Evolutionary conservation across 2,797 vertebrate genomes (phyloP).

Genomic region (Octomys mimax): DNA sequence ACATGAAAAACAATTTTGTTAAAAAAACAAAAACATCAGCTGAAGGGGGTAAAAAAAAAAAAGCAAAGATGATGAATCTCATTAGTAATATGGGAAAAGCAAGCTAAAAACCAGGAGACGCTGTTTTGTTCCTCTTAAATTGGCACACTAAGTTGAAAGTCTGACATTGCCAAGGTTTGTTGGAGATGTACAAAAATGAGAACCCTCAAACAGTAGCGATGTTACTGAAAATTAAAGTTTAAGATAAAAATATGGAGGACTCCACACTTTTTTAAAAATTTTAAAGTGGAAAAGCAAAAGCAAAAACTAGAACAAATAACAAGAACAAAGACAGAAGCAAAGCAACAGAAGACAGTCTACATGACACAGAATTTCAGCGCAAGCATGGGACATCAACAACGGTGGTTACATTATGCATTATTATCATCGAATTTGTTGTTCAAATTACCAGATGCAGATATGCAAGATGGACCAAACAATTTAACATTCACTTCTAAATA

Average conservation of each 20-base stretch:
- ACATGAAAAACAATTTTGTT: neutral
- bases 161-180: neutral
- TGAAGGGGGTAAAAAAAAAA: no score
- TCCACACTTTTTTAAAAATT: no score
- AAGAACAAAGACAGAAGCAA: no score
- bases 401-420: no score
- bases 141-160: neutral
- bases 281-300: no score
- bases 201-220: fast-evolving
- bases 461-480: no score
- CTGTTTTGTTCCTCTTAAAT: neutral
- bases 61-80: neutral
- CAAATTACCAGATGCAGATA: no score
- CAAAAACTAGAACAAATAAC: no score
- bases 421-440: no score
- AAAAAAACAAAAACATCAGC: neutral
- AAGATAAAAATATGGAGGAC: neutral
- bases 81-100: neutral
- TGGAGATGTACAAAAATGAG: neutral
- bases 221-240: neutral
- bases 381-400: no score
- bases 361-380: no score
- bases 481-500: neutral
- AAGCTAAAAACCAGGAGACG: neutral
- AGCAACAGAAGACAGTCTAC: no score